phyloP scores from a whole-genome alignment of 2,888 invertebrate genomes.

The Brachyptera risi region DNA sequence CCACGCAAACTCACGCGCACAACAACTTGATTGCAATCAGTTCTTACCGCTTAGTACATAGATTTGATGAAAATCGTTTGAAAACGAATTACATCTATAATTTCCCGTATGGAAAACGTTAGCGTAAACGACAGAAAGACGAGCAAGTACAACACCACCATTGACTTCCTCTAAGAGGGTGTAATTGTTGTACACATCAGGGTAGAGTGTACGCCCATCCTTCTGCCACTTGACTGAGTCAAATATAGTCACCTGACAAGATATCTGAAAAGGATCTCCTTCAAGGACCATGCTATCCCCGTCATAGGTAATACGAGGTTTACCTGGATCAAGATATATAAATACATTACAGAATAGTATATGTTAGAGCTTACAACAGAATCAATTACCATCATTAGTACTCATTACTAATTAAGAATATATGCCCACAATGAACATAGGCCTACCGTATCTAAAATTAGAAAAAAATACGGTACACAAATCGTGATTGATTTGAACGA shows the following conservation, averaged over 20 bases:
- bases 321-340: slow-evolving; percentile 7
- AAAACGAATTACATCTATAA: slow-evolving; percentile 35
- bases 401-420: too few species aligned
- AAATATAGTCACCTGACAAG: slow-evolving; percentile 34
- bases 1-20: slow-evolving; percentile 5
- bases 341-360: too few species aligned
- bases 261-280: slow-evolving; percentile 36
- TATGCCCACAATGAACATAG: too few species aligned
- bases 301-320: slow-evolving; percentile 32
- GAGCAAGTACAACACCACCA: slow-evolving; percentile 27
- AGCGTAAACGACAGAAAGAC: slow-evolving; percentile 32
- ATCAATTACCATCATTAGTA: too few species aligned
- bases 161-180: slow-evolving; percentile 23
- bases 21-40: neutral
- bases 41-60: slow-evolving; percentile 36
- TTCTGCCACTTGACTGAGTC: slow-evolving; percentile 36
- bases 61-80: slow-evolving; percentile 33
- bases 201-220: slow-evolving; percentile 29
- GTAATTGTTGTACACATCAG: slow-evolving; percentile 26
- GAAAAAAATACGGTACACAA: too few species aligned
- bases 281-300: slow-evolving; percentile 34
- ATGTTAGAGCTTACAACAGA: too few species aligned
- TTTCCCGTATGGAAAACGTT: slow-evolving; percentile 33
- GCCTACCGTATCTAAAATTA: too few species aligned
- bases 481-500: too few species aligned